Evolutionary conservation across 2,797 vertebrate genomes (phyloP).

Genomic region (Agapornis canus): DNA sequence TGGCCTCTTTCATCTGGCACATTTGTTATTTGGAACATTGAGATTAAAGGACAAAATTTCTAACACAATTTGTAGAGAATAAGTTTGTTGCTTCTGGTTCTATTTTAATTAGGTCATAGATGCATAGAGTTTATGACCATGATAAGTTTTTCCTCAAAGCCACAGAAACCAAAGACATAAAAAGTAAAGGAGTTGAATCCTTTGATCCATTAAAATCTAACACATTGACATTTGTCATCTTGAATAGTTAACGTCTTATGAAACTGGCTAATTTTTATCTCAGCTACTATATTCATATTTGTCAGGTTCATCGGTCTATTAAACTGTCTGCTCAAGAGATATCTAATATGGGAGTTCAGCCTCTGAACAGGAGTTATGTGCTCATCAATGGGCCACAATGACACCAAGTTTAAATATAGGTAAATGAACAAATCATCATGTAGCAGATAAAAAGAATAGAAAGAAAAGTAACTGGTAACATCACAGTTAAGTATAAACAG

Average conservation of each 20-base stretch:
- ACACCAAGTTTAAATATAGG: background rate
- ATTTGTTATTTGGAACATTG: background rate
- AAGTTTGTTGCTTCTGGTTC: background rate
- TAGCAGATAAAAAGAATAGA: background rate
- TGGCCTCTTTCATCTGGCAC: background rate
- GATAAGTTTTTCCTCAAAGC: constrained; percentile 24
- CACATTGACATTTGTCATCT: background rate
- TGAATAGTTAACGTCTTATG: background rate
- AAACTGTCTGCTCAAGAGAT: background rate
- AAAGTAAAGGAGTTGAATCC: background rate
- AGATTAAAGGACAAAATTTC: constrained; percentile 25
- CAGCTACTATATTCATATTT: background rate
- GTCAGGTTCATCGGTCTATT: background rate
- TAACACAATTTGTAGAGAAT: constrained; percentile 25
- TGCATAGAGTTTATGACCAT: background rate
- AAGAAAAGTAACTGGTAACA: background rate
- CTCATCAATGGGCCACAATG: background rate
- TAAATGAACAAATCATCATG: background rate
- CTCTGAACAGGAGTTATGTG: background rate
- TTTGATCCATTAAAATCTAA: constrained; percentile 47
- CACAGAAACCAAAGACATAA: constrained; percentile 3
- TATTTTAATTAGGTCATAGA: constrained; percentile 40
- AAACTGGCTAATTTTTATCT: background rate
- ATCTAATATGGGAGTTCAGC: background rate
- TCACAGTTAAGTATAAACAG: background rate